These are phyloP conservation scores for Aurelia sp. DNA, from an alignment of 30 jellyfish, hydroid and myxozoan species.

Conservation along the genomic window DNA sequence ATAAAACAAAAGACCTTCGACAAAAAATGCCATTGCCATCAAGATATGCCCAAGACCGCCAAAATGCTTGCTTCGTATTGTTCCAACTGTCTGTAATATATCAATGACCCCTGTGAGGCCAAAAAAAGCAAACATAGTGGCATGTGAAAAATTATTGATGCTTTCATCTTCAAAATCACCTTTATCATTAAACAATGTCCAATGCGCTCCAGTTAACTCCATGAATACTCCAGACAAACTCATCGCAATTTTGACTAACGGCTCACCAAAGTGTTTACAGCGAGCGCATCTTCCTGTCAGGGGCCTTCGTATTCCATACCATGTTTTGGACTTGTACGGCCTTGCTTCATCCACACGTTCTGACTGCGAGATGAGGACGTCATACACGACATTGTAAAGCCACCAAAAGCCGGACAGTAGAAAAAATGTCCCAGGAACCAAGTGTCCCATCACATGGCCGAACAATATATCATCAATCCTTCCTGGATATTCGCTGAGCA, in stretches of 20 bases:
- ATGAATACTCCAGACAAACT: conserved; percentile 43
- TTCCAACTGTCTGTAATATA: conserved; percentile 15
- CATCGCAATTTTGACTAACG: conserved; percentile 30
- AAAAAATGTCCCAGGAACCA: conserved; percentile 66
- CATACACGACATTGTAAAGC: conserved; percentile 48
- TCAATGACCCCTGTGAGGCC: conserved; percentile 46
- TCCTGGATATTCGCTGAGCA: conserved; percentile 36
- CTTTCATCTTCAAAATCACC: conserved; percentile 60
- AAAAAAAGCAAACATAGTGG: conserved; percentile 72
- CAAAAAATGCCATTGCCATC: conserved; percentile 53
- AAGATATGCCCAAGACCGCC: conserved; percentile 35
- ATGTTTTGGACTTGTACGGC: conserved; percentile 33
- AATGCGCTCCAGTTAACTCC: conserved; percentile 64
- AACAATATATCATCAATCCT: conserved; percentile 49
- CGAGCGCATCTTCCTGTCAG: conserved; percentile 20
- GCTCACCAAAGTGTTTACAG: conserved; percentile 31
- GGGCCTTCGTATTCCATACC: conserved; percentile 49
- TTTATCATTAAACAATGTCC: conserved; percentile 29
- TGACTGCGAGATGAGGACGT: conserved; percentile 22
- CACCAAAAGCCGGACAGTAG: conserved; percentile 69
- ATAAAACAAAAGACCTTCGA: conserved; percentile 67
- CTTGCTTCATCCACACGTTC: conserved; percentile 25
- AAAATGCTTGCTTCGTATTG: conserved; percentile 1
- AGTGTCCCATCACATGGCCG: conserved; percentile 75
- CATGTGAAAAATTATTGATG: conserved; percentile 76